Evolutionary conservation across 1,140 invertebrate species (phyloP).

Genomic region (Philopotamus ludificatus): DNA sequence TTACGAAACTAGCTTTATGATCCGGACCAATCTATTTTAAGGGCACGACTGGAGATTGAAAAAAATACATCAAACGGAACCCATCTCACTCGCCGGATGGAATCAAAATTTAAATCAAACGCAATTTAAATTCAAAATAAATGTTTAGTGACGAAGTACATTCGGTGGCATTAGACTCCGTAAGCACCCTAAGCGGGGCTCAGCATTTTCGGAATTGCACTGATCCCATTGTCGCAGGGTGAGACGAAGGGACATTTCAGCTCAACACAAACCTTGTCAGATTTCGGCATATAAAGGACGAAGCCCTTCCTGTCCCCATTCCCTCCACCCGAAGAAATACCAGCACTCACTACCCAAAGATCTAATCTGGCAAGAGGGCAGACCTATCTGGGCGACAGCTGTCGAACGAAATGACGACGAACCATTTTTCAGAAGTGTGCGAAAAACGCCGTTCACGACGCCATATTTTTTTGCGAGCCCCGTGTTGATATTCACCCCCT

Average conservation of each 20-base stretch:
- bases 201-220: neutral
- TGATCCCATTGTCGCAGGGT: constrained; percentile 1
- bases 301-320: constrained; percentile 4
- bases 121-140: no score
- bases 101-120: no score
- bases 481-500: no score
- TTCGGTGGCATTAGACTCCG: no score
- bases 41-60: no score
- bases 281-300: constrained; percentile 26
- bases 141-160: no score
- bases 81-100: no score
- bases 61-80: no score
- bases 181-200: neutral
- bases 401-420: constrained; percentile 30
- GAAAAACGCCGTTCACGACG: no score
- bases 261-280: constrained; percentile 15
- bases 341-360: constrained; percentile 4
- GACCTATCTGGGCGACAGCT: constrained; percentile 34
- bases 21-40: no score
- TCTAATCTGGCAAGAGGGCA: constrained; percentile 21
- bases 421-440: constrained; percentile 38
- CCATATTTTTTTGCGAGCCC: no score
- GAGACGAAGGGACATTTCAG: neutral
- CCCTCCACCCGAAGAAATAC: constrained; percentile 7
- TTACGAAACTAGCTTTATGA: no score